These are phyloP conservation scores for Paguma larvata DNA, from an alignment of 2,797 vertebrate genomes.

Conservation along the genomic window DNA sequence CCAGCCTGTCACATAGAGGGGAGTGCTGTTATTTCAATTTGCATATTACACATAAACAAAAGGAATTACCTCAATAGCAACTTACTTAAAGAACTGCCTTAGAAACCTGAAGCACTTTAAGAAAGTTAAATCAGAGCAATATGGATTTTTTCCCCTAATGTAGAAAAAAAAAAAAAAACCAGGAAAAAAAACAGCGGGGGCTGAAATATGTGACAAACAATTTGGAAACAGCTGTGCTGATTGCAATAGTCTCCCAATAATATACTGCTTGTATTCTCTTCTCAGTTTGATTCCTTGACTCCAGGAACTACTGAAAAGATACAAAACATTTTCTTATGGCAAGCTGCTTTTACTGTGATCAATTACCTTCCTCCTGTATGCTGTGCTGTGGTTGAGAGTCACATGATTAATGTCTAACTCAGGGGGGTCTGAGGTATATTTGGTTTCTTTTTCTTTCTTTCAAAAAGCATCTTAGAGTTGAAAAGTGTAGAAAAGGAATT, in stretches of 20 bases:
- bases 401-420: slow-evolving; percentile 15
- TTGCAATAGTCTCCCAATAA: slow-evolving; percentile 68
- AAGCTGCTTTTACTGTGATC: slow-evolving; percentile 52
- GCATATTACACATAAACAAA: slow-evolving; percentile 78
- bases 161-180: not conserved
- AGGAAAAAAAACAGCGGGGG: slow-evolving; percentile 51
- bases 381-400: not conserved
- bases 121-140: slow-evolving; percentile 58
- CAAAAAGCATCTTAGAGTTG: not conserved
- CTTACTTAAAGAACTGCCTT: slow-evolving; percentile 54
- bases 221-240: slow-evolving; percentile 58
- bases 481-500: slow-evolving; percentile 33
- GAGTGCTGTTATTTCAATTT: slow-evolving; percentile 71
- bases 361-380: slow-evolving; percentile 32
- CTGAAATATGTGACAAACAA: slow-evolving; percentile 71
- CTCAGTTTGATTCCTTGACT: slow-evolving; percentile 74
- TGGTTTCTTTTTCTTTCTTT: not conserved
- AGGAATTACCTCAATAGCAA: slow-evolving; percentile 64
- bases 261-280: not conserved
- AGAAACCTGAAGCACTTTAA: slow-evolving; percentile 48
- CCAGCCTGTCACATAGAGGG: slow-evolving; percentile 61
- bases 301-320: slow-evolving; percentile 60
- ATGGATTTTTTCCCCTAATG: slow-evolving; percentile 18
- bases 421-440: not conserved
- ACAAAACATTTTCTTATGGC: slow-evolving; percentile 46